phyloP scores from a whole-genome alignment of 2,888 invertebrate species.

The Machimus atricapillus region DNA sequence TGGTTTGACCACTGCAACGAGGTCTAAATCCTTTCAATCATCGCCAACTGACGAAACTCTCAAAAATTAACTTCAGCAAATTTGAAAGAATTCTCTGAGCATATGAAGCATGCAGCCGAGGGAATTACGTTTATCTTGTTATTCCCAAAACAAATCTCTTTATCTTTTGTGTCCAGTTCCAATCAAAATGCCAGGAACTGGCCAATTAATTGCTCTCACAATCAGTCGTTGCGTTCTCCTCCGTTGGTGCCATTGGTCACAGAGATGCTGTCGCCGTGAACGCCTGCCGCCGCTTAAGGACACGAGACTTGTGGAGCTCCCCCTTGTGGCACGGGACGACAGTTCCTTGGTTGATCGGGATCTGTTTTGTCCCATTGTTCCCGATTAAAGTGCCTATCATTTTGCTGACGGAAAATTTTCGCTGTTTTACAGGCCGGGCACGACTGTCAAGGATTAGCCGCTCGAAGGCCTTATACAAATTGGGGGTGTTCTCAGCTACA shows the following conservation, averaged over 20 bases:
- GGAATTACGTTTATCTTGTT: not conserved
- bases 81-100: not conserved
- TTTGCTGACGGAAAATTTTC: conserved; percentile 80
- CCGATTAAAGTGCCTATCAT: conserved; percentile 68
- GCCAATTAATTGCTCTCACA: conserved; percentile 15
- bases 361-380: conserved; percentile 52
- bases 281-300: conserved; percentile 67
- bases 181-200: not conserved
- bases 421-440: conserved; percentile 67
- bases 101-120: not conserved
- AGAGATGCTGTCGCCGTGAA: conserved; percentile 72
- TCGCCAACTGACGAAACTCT: not conserved
- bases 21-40: not conserved
- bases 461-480: conserved; percentile 77
- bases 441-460: conserved; percentile 73
- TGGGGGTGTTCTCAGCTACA: conserved; percentile 79
- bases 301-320: conserved; percentile 67
- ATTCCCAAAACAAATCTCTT: not conserved
- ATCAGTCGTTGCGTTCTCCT: not conserved
- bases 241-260: conserved; percentile 63
- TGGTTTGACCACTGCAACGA: not conserved
- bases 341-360: conserved; percentile 65
- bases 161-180: not conserved
- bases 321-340: conserved; percentile 69
- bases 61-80: not conserved